Percentiles rank a stretch among this genome's conserved stretches.
These are phyloP conservation scores for Halesus radiatus DNA, from an alignment of 1,140 invertebrate genomes.

Conservation along the genomic window DNA sequence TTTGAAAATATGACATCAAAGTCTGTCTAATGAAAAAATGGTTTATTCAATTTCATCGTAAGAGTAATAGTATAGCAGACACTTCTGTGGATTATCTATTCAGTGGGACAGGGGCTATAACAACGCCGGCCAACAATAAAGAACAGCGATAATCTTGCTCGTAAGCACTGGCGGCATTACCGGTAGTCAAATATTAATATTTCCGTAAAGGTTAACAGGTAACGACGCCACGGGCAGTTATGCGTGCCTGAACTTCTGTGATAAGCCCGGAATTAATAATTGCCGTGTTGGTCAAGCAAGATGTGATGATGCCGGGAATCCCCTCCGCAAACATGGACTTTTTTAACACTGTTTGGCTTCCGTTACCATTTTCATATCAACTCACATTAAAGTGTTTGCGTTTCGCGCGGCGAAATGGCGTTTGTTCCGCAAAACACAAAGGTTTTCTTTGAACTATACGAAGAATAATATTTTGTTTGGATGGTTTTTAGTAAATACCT, in stretches of 20 bases:
- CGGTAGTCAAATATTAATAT: slow-evolving; percentile 30
- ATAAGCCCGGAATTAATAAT: slow-evolving; percentile 26
- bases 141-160: slow-evolving; percentile 1
- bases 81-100: background rate
- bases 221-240: background rate
- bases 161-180: background rate
- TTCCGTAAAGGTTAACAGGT: slow-evolving; percentile 13
- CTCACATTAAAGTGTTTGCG: too few species aligned
- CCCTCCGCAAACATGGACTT: background rate
- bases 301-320: background rate
- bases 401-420: too few species aligned
- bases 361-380: too few species aligned
- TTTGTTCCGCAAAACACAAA: too few species aligned
- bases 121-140: background rate
- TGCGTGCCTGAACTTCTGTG: background rate
- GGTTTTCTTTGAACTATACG: too few species aligned
- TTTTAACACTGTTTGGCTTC: too few species aligned
- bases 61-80: too few species aligned
- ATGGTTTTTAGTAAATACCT: too few species aligned
- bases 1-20: too few species aligned
- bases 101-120: background rate
- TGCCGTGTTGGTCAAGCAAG: slow-evolving; percentile 14
- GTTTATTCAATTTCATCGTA: too few species aligned
- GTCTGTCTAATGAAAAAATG: too few species aligned
- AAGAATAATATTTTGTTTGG: too few species aligned